Conservation (phyloP, 2,113 vertebrate genomes). For the Grallaria varia region DNA sequence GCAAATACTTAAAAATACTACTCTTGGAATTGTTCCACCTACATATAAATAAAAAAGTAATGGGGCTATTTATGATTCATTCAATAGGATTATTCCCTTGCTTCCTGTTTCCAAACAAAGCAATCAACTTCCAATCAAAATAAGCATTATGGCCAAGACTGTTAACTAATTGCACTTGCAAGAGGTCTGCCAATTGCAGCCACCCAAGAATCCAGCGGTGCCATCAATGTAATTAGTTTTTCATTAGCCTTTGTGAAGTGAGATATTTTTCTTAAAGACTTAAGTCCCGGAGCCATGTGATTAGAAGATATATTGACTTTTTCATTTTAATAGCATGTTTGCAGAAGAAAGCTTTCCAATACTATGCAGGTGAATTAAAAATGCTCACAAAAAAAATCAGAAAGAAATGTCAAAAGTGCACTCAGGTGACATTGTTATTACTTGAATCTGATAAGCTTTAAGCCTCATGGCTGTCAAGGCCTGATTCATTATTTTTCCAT, state of each 20-base stretch:
- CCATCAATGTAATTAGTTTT: background rate
- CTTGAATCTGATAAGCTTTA: background rate
- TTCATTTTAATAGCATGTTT: background rate
- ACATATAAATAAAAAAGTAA: background rate
- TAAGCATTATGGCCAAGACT: background rate
- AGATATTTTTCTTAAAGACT: background rate
- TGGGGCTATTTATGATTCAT: background rate
- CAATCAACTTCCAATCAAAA: background rate
- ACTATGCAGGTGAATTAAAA: background rate
- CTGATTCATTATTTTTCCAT: background rate
- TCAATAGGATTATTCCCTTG: constrained; percentile 34
- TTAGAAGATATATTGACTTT: background rate
- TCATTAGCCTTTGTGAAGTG: background rate
- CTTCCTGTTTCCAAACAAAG: constrained; percentile 33
- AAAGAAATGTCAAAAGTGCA: background rate
- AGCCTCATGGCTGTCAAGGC: background rate
- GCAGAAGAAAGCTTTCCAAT: background rate
- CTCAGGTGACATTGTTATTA: background rate
- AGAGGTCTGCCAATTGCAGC: background rate
- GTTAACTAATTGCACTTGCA: background rate
- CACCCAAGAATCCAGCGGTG: background rate
- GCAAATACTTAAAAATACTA: background rate
- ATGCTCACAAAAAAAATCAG: constrained; percentile 1
- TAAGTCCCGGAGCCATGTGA: background rate
- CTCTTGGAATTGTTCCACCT: background rate